Conservation (phyloP, 2,888 invertebrate genomes). For the Eremobia ochroleuca region DNA sequence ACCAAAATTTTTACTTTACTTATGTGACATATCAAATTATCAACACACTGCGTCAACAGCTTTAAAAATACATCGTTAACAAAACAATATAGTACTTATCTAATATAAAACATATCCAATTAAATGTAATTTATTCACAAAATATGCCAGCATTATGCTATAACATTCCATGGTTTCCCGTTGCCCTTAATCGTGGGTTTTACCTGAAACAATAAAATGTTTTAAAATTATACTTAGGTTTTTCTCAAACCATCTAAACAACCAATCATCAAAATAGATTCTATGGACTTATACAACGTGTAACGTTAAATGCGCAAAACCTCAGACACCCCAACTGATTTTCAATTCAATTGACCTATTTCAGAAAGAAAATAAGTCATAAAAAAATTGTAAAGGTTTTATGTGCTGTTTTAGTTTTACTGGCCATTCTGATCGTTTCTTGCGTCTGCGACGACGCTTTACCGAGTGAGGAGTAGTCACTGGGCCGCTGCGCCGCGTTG, state of each 20-base stretch:
- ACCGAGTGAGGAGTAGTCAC: too few relatives aligned
- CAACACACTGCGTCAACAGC: background rate
- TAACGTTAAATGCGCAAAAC: too few relatives aligned
- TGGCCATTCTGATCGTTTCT: too few relatives aligned
- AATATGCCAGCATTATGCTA: conserved; percentile 74
- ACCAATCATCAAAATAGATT: background rate
- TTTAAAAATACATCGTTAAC: conserved; percentile 17
- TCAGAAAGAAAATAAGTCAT: too few relatives aligned
- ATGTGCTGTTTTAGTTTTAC: too few relatives aligned
- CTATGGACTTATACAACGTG: background rate
- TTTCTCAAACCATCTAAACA: too few relatives aligned
- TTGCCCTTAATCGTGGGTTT: conserved; percentile 88
- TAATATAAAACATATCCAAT: conserved; percentile 1
- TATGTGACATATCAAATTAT: conserved; percentile 9
- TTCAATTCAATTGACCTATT: too few relatives aligned
- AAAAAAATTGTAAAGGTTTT: too few relatives aligned
- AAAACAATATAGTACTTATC: conserved; percentile 1
- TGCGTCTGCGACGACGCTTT: too few relatives aligned
- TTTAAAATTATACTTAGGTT: background rate
- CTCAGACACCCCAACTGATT: too few relatives aligned
- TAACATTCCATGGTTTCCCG: conserved; percentile 92
- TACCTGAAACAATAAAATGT: conserved; percentile 83
- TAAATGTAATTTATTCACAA: background rate
- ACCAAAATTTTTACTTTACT: too few relatives aligned
- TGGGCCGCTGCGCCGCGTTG: too few relatives aligned